A percentile compares a stretch with the other conserved stretches of the same genome.
These are phyloP conservation scores for Dasyornis broadbenti DNA, from an alignment of 2,113 vertebrate species.

Conservation along the genomic window DNA sequence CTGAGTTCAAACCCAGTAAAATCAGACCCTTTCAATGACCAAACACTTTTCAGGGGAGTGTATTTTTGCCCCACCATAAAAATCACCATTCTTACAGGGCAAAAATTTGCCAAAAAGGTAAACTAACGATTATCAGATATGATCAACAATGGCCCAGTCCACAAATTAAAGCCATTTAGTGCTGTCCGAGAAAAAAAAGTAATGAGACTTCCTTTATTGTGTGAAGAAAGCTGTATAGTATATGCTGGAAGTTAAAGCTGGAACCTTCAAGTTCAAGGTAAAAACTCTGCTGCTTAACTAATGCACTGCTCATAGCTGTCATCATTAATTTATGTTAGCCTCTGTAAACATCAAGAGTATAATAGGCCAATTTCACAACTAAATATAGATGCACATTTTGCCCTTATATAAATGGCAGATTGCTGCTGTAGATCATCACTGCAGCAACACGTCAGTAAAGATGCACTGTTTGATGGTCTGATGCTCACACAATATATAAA, in stretches of 20 bases:
- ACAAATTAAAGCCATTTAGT: slow-evolving; percentile 37
- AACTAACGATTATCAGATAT: slow-evolving; percentile 6
- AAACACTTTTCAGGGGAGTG: not conserved
- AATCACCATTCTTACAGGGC: not conserved
- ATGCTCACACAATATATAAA: slow-evolving; percentile 89
- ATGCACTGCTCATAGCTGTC: slow-evolving; percentile 81
- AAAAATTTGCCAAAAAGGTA: slow-evolving; percentile 29
- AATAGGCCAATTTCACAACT: slow-evolving; percentile 87
- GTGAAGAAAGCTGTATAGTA: slow-evolving; percentile 45
- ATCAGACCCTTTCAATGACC: not conserved
- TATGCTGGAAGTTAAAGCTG: slow-evolving; percentile 69
- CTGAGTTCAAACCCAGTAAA: slow-evolving; percentile 34
- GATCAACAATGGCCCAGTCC: not conserved
- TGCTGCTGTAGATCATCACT: slow-evolving; percentile 83
- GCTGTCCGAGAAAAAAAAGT: slow-evolving; percentile 29
- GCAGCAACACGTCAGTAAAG: slow-evolving; percentile 78
- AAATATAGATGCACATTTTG: slow-evolving; percentile 86
- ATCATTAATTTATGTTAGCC: slow-evolving; percentile 88
- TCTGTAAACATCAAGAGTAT: slow-evolving; percentile 85
- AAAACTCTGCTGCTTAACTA: slow-evolving; percentile 78
- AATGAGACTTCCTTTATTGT: slow-evolving; percentile 52
- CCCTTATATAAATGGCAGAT: slow-evolving; percentile 85
- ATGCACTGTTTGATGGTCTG: slow-evolving; percentile 87
- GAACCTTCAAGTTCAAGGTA: slow-evolving; percentile 79
- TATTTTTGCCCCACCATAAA: not conserved